These are phyloP conservation scores for Pseudococcus longispinus DNA, from an alignment of 2,888 invertebrate genomes.

Conservation along the genomic window DNA sequence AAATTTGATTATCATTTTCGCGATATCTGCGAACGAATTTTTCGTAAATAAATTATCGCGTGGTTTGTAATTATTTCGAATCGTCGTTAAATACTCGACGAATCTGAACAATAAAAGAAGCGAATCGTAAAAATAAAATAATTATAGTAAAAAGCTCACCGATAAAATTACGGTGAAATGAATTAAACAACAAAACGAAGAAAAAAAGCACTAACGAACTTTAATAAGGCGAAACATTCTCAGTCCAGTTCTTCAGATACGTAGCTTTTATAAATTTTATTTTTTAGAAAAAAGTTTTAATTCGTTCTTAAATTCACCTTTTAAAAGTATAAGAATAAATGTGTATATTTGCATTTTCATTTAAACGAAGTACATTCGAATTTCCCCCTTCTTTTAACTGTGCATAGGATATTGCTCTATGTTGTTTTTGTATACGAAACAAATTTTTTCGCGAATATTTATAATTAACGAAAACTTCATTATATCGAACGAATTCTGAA, in stretches of 20 bases:
- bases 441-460: background rate
- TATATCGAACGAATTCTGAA: background rate
- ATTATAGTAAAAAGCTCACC: background rate
- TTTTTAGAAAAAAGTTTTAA: conserved; percentile 8
- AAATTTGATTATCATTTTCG: background rate
- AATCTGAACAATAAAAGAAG: background rate
- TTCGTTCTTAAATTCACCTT: conserved; percentile 2
- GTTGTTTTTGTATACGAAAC: background rate
- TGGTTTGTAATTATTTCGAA: background rate
- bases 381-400: background rate
- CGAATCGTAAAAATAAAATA: conserved; percentile 8
- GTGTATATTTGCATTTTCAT: conserved; percentile 7
- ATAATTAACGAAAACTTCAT: background rate
- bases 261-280: conserved; percentile 12
- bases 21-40: background rate
- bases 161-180: background rate
- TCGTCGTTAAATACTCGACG: background rate
- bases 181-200: background rate
- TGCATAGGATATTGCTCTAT: background rate
- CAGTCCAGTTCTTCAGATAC: background rate
- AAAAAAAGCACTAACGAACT: background rate
- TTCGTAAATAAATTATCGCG: background rate
- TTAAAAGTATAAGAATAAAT: background rate
- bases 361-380: background rate
- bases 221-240: background rate